These are phyloP conservation scores for Drosophila nannoptera DNA, from an alignment of 1,140 invertebrate genomes.

Conservation along the genomic window DNA sequence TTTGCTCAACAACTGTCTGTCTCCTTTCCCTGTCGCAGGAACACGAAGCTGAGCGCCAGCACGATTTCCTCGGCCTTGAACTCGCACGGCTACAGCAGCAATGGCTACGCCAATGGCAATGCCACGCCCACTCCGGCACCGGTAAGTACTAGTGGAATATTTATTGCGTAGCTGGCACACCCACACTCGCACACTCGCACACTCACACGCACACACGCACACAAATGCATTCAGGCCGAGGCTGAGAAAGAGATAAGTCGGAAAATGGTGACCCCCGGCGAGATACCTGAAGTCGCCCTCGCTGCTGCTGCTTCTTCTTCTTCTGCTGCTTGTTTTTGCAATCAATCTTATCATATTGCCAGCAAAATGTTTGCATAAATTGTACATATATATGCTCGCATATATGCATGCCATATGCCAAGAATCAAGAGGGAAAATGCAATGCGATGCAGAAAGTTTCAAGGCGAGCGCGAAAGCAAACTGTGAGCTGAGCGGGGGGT, in stretches of 20 bases:
- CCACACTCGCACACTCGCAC: constrained; percentile 18
- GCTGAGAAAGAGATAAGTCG: too few relatives aligned
- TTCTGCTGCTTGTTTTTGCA: constrained; percentile 39
- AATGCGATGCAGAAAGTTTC: constrained; percentile 63
- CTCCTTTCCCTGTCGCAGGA: constrained; percentile 39
- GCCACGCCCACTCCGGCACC: constrained; percentile 66
- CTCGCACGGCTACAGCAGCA: constrained; percentile 66
- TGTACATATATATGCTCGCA: not conserved
- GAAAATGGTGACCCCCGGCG: constrained; percentile 2
- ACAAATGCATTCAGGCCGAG: constrained; percentile 19
- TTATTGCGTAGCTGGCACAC: constrained; percentile 24
- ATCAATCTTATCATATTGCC: constrained; percentile 71
- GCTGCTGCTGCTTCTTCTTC: not conserved
- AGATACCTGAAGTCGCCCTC: constrained; percentile 34
- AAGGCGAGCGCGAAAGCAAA: constrained; percentile 30
- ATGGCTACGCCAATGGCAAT: constrained; percentile 71
- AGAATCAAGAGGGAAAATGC: constrained; percentile 62
- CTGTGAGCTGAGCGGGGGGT: not conserved
- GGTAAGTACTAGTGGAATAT: constrained; percentile 51
- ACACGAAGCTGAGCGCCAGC: constrained; percentile 75
- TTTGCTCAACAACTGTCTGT: not conserved
- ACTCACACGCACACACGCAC: constrained; percentile 15
- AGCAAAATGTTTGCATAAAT: constrained; percentile 69
- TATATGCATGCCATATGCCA: constrained; percentile 46
- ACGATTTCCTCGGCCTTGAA: constrained; percentile 77